phyloP scores from a whole-genome alignment of 2,888 invertebrate species.

The Linnaemya vulpina region DNA sequence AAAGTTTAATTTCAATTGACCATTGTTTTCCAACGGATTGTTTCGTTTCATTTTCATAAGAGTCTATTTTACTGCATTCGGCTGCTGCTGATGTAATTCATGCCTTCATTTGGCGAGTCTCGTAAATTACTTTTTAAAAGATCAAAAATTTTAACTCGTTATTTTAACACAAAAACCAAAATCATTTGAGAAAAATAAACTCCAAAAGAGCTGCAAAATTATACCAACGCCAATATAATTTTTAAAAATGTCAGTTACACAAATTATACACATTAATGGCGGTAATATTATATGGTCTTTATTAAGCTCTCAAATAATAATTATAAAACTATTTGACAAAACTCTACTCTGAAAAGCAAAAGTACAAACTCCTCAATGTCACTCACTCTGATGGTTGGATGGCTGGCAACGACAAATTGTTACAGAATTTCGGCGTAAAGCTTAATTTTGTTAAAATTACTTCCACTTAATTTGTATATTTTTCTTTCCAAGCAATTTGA shows the following conservation, averaged over 20 bases:
- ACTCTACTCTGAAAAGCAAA: background rate
- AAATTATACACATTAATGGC: slow-evolving; percentile 68
- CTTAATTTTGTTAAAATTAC: slow-evolving; percentile 35
- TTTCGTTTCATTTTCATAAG: slow-evolving; percentile 42
- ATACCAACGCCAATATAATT: slow-evolving; percentile 66
- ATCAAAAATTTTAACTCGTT: slow-evolving; percentile 63
- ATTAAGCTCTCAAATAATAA: slow-evolving; percentile 32
- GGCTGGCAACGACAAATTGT: slow-evolving; percentile 3
- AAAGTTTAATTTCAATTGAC: slow-evolving; percentile 69
- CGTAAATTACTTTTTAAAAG: slow-evolving; percentile 65
- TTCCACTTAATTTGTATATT: slow-evolving; percentile 12
- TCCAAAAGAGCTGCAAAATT: background rate
- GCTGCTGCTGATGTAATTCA: slow-evolving; percentile 59
- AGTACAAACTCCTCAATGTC: slow-evolving; percentile 49
- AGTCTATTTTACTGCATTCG: slow-evolving; percentile 38
- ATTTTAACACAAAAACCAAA: slow-evolving; percentile 50
- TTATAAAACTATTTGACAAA: slow-evolving; percentile 16
- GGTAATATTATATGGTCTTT: slow-evolving; percentile 64
- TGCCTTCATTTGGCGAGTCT: slow-evolving; percentile 62
- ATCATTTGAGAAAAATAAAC: slow-evolving; percentile 15
- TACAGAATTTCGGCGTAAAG: slow-evolving; percentile 1
- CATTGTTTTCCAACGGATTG: slow-evolving; percentile 61
- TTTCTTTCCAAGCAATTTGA: background rate
- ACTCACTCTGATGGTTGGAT: background rate
- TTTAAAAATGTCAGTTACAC: slow-evolving; percentile 69